Evolutionary conservation across 2,797 vertebrate species (phyloP), one percentile per base, ranked within the genome.

Genomic region (Acipenser transmontanus): DNA sequence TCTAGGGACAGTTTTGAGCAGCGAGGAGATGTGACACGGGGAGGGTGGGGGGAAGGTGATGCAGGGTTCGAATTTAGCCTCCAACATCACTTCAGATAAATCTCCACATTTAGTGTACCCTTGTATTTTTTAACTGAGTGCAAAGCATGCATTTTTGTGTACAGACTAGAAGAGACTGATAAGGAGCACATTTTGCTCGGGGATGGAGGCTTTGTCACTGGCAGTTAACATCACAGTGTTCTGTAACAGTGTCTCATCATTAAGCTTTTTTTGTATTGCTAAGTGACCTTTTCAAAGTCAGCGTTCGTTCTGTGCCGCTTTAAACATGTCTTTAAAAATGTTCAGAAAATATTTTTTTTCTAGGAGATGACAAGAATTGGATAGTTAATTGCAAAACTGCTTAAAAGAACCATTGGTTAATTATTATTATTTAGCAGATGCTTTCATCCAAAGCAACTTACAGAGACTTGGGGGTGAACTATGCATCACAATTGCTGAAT

Each of bases 241-340:
- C 73, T 69, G 66, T 76, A 73, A 63, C 48, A 70, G 71, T 74
- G 65, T 63, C 69, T 73, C 77, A 79, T 80, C 74, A 76, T 71
- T 77, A 74, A 79, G 71, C 74, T 73, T 80, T 73, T 77, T 82
- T 79, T 77, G 69, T 73, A 76, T 77, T 79, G 77, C 63, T 79
- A 76, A 71, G 80, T 87, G 84, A 87, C 85, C 84, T 86, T 85
- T 85, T 81, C 75, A 63, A 70, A 72, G 73, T 77, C 73, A 50
- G 70, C 61, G 8, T 66, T 73, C 71, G 75, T 77, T 76, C 76
- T 73, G 56, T 66, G 68, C 59, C 1, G 62, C 71, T 69, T 74
- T 63, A 62, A 51, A 9, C 70, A 57, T 63, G 73, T 62, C 70
- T 70, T 68, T 74, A 47, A 51, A 72, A 60, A 68, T 68, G 49